Evolutionary conservation across 92 coral and sea anemone species (phyloP), one percentile per base, ranked within the genome.

Genomic region (Palythoa heliodiscus): DNA sequence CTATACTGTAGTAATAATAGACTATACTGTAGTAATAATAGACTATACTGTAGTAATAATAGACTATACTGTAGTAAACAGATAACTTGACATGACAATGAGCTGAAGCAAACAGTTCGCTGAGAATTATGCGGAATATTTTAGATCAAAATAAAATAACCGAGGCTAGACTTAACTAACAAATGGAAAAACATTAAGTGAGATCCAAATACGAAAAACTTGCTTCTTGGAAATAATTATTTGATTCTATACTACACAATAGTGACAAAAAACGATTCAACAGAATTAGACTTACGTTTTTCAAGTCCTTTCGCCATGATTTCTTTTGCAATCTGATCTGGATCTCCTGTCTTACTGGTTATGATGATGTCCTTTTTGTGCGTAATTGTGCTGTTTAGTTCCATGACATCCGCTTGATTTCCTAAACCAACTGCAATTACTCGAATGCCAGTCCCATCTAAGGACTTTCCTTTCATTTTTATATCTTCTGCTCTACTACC

Each of bases 381-480:
- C 22, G 93, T 93, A 16, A 92, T 88, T 52, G 86, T 83, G 29
- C 89, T 88, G 64, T 85, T 91, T 24, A 94, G 84, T 50, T 93
- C 97, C 64, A 74, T 86, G 39, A 54, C 68, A 57, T 94, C 93
- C 6, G 90, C 94, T 63, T 87, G 89, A 40, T 88, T 73, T 15
- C 98, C 98, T 52, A 92, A 77, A 47, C 92, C 95, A 71, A 95
- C 94, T 9, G 98, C 89, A 57, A 95, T 91, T 15, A 95, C 94
- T 73, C 93, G 86, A 76, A 95, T 76, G 4, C 93, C 92, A 54
- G 90, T 86, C 75, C 74, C 85, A 12, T 93, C 97, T 64, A 95
- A 71, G 1, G 91, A 86, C 78, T 82, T 77, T n/a, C 86, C 92
- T 83, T 91, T 87, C 12, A 53, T 78, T 35, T 87, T 87, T 39